Conservation (phyloP, 2,888 invertebrate genomes). For the Andrena camellia region DNA sequence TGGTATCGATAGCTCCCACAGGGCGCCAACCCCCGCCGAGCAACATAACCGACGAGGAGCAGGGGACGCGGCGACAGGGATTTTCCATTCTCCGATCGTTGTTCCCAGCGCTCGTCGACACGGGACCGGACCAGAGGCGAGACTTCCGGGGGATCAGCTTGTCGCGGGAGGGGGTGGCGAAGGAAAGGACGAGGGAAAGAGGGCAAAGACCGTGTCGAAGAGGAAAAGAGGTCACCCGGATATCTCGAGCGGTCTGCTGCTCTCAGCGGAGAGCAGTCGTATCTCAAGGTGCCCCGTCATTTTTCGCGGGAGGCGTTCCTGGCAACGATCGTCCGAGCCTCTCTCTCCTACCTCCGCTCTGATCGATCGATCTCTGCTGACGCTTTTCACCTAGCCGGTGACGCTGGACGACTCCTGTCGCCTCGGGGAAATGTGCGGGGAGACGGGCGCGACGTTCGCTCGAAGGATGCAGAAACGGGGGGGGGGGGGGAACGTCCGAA, state of each 20-base stretch:
- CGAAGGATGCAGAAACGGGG: too few relatives aligned
- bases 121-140: conserved; percentile 30
- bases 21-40: background rate
- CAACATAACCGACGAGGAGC: background rate
- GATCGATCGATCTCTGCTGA: conserved; percentile 51
- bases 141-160: conserved; percentile 38
- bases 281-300: conserved; percentile 54
- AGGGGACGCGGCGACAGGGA: background rate
- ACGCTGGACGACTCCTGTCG: conserved; percentile 10
- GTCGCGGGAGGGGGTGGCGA: background rate
- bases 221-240: conserved; percentile 60
- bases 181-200: conserved; percentile 18
- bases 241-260: conserved; percentile 29
- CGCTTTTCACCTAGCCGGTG: conserved; percentile 4
- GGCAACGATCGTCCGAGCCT: conserved; percentile 46
- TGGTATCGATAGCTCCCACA: too few relatives aligned
- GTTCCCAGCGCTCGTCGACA: background rate
- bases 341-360: conserved; percentile 15
- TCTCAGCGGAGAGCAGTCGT: conserved; percentile 42
- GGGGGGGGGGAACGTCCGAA: too few relatives aligned
- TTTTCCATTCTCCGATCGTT: conserved; percentile 43
- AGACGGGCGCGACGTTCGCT: too few relatives aligned
- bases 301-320: conserved; percentile 59
- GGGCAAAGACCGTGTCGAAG: conserved; percentile 46
- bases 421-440: background rate